These are phyloP conservation scores for Ennomos quercinarius DNA, from an alignment of 2,888 invertebrate genomes.

Conservation along the genomic window DNA sequence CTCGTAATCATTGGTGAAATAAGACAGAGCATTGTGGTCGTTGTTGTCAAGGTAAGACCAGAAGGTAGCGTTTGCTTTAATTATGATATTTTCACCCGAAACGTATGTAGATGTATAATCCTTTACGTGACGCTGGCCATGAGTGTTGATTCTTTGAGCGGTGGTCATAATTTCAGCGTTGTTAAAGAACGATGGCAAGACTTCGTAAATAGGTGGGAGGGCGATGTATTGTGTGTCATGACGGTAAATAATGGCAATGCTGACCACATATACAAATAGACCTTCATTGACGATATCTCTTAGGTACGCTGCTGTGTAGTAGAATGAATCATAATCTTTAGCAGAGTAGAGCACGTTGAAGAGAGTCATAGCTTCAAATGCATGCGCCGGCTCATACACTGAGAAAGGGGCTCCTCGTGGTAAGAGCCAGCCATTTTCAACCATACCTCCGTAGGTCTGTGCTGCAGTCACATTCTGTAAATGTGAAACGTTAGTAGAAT, in stretches of 20 bases:
- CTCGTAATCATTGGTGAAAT: constrained; percentile 88
- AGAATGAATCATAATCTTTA: constrained; percentile 80
- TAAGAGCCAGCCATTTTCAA: too few relatives aligned
- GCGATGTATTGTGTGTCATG: constrained; percentile 79
- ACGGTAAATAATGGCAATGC: constrained; percentile 81
- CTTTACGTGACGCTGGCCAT: constrained; percentile 56
- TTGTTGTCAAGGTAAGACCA: constrained; percentile 74
- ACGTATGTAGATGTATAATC: constrained; percentile 82
- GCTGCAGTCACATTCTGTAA: too few relatives aligned
- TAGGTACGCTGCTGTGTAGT: constrained; percentile 81
- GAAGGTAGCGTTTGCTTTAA: constrained; percentile 64
- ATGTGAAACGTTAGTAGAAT: too few relatives aligned
- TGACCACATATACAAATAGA: constrained; percentile 84
- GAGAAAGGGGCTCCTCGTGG: too few relatives aligned
- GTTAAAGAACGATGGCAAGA: constrained; percentile 88
- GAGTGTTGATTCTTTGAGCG: constrained; percentile 74
- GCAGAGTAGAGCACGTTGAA: constrained; percentile 84
- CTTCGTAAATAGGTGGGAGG: constrained; percentile 85
- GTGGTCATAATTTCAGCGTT: constrained; percentile 87
- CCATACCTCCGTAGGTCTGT: too few relatives aligned
- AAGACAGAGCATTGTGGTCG: constrained; percentile 85
- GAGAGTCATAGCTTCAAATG: too few relatives aligned
- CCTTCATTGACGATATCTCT: constrained; percentile 83
- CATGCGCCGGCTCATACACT: too few relatives aligned
- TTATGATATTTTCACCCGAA: constrained; percentile 89